These are phyloP conservation scores for Poecile atricapillus DNA, from an alignment of 2,113 vertebrate species.

Conservation along the genomic window DNA sequence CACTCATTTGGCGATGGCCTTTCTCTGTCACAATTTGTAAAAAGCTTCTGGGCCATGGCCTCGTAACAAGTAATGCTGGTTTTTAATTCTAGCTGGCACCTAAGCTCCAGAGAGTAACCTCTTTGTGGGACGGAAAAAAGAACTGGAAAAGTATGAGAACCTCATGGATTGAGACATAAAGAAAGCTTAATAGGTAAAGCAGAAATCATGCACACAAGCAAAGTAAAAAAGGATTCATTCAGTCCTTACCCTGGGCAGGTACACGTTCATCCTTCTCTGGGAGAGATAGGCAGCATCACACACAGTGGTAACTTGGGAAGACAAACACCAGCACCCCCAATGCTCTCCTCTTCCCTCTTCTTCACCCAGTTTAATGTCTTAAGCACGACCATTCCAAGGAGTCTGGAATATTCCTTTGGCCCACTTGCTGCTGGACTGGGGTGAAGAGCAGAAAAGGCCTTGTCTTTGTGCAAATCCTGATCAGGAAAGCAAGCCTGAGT, in stretches of 20 bases:
- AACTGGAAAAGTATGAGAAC: not conserved
- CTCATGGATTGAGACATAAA: not conserved
- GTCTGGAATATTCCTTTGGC: not conserved
- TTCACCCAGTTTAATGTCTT: not conserved
- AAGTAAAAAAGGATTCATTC: not conserved
- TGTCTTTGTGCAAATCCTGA: not conserved
- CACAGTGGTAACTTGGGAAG: not conserved
- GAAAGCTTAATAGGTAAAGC: not conserved
- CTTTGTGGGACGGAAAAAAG: not conserved
- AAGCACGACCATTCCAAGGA: not conserved
- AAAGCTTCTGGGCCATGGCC: not conserved
- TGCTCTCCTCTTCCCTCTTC: not conserved
- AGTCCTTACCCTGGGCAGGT: not conserved
- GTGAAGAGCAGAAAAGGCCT: not conserved
- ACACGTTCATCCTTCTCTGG: not conserved
- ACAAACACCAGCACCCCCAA: not conserved
- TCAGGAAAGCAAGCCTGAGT: not conserved
- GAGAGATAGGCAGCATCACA: fast-evolving
- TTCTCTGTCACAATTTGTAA: not conserved
- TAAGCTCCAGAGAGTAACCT: not conserved
- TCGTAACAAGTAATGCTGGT: not conserved
- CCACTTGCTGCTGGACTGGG: fast-evolving
- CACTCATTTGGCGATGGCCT: not conserved
- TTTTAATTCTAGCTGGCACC: not conserved
- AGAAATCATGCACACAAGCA: not conserved